phyloP scores from a whole-genome alignment of 2,113 vertebrate genomes.

The Cinclus mexicanus region DNA sequence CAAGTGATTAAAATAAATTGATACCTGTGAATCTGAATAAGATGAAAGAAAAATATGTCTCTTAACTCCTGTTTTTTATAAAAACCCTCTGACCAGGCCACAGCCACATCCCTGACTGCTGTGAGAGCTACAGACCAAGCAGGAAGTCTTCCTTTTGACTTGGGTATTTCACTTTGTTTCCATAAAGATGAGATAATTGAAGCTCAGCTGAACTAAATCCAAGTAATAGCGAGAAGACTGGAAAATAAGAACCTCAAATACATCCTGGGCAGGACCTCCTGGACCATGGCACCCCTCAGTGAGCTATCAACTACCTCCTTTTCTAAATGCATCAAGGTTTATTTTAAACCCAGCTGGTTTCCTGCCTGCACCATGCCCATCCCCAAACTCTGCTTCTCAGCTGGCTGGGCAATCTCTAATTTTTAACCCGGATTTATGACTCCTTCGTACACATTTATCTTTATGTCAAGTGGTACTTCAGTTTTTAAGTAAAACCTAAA shows the following conservation, averaged over 20 bases:
- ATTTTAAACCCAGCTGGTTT: background rate
- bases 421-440: background rate
- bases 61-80: background rate
- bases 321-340: background rate
- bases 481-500: background rate
- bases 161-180: background rate
- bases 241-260: background rate
- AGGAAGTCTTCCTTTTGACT: background rate
- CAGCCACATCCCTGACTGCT: background rate
- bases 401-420: background rate
- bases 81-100: background rate
- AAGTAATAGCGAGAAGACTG: background rate
- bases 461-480: background rate
- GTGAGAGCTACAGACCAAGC: background rate
- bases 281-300: background rate
- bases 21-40: background rate
- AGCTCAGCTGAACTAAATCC: background rate
- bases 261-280: background rate
- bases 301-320: background rate
- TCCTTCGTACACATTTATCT: background rate
- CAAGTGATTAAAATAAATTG: constrained; percentile 7
- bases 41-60: background rate
- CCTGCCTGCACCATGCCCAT: background rate
- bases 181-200: background rate
- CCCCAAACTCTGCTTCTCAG: background rate